Evolutionary conservation across 2,113 vertebrate genomes (phyloP), one percentile per base, ranked within the genome.

Genomic region (Cricetomys ansorgei): DNA sequence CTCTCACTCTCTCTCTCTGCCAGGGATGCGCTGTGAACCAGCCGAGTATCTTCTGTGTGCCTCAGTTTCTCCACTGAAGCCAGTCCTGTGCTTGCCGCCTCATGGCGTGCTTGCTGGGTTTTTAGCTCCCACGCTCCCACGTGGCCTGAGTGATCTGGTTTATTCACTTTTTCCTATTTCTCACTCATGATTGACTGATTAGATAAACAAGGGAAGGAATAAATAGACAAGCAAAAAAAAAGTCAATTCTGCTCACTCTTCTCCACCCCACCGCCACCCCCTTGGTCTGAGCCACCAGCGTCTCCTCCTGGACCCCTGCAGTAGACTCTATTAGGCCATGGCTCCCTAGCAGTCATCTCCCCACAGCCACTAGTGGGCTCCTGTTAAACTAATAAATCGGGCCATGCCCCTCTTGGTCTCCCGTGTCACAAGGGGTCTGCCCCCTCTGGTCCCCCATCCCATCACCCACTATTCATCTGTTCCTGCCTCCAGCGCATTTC

Each of bases 11-110:
- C 34, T 50, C 11, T 50, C 89, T 45, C 57, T 34, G 7, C 81
- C 1, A 0, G 31, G 45, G 31, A 8, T 25, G 1, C 1, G 48
- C 90, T 69, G 70, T 16, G 69, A 77, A 16, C 37, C 72, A 25
- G 92, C 17, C 34, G 0, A 8, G 7, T 3, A 7, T 3, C 40
- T 34, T 9, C 92, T 40, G 50, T 0, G 27, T 34, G 81, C 91
- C 86, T 97, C 88, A 9, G 87, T 97, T 96, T 97, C 93, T 76
- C 88, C 73, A 0, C 0, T n/a, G n/a, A n/a, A n/a, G n/a, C n/a
- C 10, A 48, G 0, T 0, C 72, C n/a, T 69, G 62, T n/a, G 3
- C 9, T 50, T 37, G 29, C 31, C 16, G 8, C 29, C 25, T 62
- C 5, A 45, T 19, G 59, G 23, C 16, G 5, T 3, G 43, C 40